A percentile compares a stretch with the other conserved stretches of the same genome.
Conservation (phyloP, 2,888 invertebrate genomes). For the Tortricodes alternella region DNA sequence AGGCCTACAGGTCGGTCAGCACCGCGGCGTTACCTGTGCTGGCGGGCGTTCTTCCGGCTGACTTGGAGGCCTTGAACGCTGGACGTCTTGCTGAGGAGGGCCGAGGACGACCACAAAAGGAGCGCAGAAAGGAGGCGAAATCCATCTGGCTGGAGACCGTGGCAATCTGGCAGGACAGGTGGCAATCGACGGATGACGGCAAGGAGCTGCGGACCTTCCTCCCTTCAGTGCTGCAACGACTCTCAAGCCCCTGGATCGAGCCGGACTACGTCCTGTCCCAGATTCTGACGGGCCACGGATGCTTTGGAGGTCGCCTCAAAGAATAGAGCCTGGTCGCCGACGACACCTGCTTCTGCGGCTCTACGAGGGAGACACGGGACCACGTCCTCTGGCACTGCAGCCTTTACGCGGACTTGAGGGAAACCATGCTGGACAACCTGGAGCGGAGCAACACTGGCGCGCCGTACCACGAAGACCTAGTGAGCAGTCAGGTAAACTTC, state of each 20-base stretch:
- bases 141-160: constrained; percentile 29
- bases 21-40: constrained; percentile 39
- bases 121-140: background rate
- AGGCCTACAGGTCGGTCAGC: constrained; percentile 41
- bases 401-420: fast-evolving
- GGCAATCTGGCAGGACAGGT: constrained; percentile 34
- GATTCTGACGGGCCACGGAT: constrained; percentile 21
- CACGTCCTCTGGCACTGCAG: background rate
- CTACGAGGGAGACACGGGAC: background rate
- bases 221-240: constrained; percentile 35
- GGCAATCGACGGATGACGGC: constrained; percentile 31
- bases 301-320: constrained; percentile 2
- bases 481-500: background rate
- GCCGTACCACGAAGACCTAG: background rate
- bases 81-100: background rate
- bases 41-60: constrained; percentile 40
- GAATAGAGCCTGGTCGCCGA: constrained; percentile 24
- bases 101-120: background rate
- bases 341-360: background rate
- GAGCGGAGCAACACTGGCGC: background rate
- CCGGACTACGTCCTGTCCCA: constrained; percentile 21
- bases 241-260: constrained; percentile 13
- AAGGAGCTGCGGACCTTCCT: constrained; percentile 37
- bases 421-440: background rate
- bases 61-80: constrained; percentile 26